Evolutionary conservation across 2,113 vertebrate species (phyloP), one percentile per base, ranked within the genome.

Genomic region (Ceratotherium simum): DNA sequence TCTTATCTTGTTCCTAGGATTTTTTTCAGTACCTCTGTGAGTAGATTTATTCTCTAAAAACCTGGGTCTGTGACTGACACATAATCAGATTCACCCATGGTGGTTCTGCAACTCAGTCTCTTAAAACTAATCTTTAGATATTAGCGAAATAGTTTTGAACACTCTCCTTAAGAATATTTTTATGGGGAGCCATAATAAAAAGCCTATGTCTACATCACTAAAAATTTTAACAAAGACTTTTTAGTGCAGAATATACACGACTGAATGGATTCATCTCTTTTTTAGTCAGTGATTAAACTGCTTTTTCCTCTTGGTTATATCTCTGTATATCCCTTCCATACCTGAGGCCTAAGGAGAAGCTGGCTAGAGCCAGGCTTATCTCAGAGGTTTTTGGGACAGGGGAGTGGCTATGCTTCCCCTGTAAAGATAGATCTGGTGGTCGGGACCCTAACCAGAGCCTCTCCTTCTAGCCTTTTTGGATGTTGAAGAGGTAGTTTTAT

Each of bases 21-120:
- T 72, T 90, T 72, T 90, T 95, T 95, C 7, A 78, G 64, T 42
- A 48, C 72, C 36, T 92, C 48, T 42, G 51, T 81, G 62, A 97
- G 11, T 39, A 81, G 75, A 95, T 94, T 56, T 72, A 20, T 69
- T 18, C 36, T 91, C 46, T 54, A 67, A 87, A 94, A 65, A 70
- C n/a, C 25, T 88, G 95, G 20, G 9, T 65, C 51, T 92, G 2
- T 94, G 93, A 69, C 12, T 85, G 76, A 93, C 39, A 36, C 27
- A 56, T 31, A 76, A 90, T 94, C 90, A 81, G 75, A 95, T 92
- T 87, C 67, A 60, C 54, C 60, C 33, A 18, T 67, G 39, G 87
- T 81, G 51, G 36, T 81, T 92, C 56, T 58, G 16, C 29, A 83
- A 13, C 31, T 96, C 56, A 46, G 3, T 72, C 36, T 97, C 31